Evolutionary conservation across 2,797 vertebrate species (phyloP).

Genomic region (Muscicapa comitata): DNA sequence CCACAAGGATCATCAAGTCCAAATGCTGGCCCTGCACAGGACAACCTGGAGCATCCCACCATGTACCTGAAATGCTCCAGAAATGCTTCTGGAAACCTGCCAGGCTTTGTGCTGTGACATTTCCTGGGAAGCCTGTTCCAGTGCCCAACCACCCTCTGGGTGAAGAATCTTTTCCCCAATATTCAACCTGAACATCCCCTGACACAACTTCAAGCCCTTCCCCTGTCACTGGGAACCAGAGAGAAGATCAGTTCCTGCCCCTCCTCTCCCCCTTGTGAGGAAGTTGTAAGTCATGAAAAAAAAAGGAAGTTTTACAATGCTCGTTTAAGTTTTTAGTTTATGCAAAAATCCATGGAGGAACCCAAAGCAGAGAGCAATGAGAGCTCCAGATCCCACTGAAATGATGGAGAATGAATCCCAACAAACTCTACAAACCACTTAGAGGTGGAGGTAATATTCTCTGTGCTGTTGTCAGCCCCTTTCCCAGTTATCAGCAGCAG

Average conservation of each 20-base stretch:
- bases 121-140: neutral
- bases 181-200: fast-evolving
- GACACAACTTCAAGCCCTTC: neutral
- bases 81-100: neutral
- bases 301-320: neutral
- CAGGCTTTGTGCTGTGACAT: neutral
- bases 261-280: neutral
- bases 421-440: neutral
- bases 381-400: neutral
- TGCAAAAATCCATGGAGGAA: neutral
- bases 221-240: neutral
- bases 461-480: neutral
- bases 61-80: neutral
- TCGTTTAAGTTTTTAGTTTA: neutral
- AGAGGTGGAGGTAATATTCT: neutral
- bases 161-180: neutral
- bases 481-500: constrained; percentile 39
- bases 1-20: fast-evolving
- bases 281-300: neutral
- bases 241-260: no score
- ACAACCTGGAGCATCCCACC: fast-evolving
- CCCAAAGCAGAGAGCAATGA: neutral
- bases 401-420: neutral
- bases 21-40: neutral
- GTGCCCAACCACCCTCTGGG: neutral